Evolutionary conservation across 1,140 invertebrate genomes (phyloP), one percentile per base, ranked within the genome.

Genomic region (Rhyzopertha dominica): DNA sequence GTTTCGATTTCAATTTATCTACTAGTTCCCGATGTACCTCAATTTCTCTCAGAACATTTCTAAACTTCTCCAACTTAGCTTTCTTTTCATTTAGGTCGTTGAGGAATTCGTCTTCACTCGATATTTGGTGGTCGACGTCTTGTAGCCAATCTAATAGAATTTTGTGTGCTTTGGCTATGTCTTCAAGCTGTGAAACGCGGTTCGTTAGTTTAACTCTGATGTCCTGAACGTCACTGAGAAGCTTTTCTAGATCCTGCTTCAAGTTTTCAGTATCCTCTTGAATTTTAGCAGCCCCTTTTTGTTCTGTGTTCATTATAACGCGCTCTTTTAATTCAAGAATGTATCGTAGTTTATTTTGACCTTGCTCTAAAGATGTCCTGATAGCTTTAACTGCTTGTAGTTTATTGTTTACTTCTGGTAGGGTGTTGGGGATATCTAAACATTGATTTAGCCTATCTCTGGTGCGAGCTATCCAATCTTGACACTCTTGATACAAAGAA

Each of bases 1-100:
- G 56, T 38, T 81, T 79, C 28, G 68, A 62, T 54, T 83, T 84
- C 3, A 90, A 67, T 59, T 82, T 81, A 39, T 86, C 82, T 1
- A 87, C 75, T 4, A 82, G 73, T 46, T 90, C 86, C 26, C 70
- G 76, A 37, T 93, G 87, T 4, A 79, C 77, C 30, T 78, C 74
- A 37, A 91, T 82, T 58, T 93, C 89, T 35, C 84, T 76, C 45
- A 82, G 79, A 24, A 90, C 75, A 0, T 79, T 79, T 53, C 78
- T 81, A 58, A 86, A 87, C 63, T 91, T 92, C 59, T 93, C 89
- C 2, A 91, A 56, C 13, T 85, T 79, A 2, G 88, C 84, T 47
- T 88, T 85, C 69, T 95, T 95, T 58, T 95, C 92, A 45, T 86
- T 86, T 7, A 95, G 70, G 66, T 95, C 91, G 56, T 88, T 87